Conservation (phyloP, 2,797 vertebrate genomes). For the Phalanger gymnotis region DNA sequence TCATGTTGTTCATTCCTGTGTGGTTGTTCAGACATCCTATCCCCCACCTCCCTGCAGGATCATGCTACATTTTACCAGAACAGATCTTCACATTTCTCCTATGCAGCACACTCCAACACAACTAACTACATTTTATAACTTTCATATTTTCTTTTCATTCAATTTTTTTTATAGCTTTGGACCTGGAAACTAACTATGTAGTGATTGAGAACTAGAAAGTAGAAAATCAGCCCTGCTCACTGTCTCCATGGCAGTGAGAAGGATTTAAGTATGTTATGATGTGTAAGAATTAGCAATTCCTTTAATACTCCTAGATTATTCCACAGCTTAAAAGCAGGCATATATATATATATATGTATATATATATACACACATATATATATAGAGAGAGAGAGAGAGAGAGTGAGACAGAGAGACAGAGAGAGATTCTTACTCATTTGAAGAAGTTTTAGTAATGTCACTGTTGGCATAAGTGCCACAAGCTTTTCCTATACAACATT, state of each 20-base stretch:
- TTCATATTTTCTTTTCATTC: neutral
- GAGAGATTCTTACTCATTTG: neutral
- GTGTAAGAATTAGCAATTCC: neutral
- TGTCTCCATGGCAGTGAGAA: neutral
- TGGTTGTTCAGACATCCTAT: neutral
- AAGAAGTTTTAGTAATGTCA: neutral
- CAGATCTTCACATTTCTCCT: neutral
- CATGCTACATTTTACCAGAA: neutral
- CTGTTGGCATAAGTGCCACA: neutral
- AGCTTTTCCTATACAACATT: neutral
- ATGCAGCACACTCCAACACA: neutral
- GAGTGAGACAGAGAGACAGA: no score
- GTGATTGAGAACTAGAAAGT: neutral
- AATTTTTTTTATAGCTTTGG: neutral
- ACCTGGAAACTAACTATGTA: neutral
- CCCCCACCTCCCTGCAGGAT: neutral
- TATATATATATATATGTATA: no score
- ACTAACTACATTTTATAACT: neutral
- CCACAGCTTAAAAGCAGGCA: neutral
- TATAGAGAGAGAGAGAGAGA: no score
- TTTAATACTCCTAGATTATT: neutral
- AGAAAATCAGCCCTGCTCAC: neutral
- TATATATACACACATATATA: fast-evolving
- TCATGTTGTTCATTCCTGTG: neutral
- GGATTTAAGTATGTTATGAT: neutral